Conservation (phyloP, 2,888 invertebrate genomes). For the Diarsia dahlii region DNA sequence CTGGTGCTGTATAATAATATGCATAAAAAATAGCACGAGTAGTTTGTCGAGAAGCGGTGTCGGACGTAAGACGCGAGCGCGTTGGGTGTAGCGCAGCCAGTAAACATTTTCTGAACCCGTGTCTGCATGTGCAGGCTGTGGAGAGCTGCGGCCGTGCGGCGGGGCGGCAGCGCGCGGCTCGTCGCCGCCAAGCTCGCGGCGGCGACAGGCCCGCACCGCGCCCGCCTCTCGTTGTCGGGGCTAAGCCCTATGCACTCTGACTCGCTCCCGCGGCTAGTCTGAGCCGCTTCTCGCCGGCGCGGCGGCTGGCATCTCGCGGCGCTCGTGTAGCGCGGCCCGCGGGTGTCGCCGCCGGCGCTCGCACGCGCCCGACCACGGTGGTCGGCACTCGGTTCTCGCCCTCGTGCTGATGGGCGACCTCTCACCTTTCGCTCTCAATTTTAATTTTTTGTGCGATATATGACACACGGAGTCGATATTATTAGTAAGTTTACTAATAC, state of each 20-base stretch:
- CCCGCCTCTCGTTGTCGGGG: constrained; percentile 84
- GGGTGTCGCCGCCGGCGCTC: constrained; percentile 67
- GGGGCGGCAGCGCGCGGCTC: constrained; percentile 77
- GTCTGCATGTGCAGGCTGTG: constrained; percentile 90
- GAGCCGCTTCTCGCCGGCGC: constrained; percentile 86
- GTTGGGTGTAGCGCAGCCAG: constrained; percentile 60
- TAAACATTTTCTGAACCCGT: constrained; percentile 77
- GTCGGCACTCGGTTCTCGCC: constrained; percentile 76
- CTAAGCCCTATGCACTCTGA: constrained; percentile 83
- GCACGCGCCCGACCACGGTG: constrained; percentile 68
- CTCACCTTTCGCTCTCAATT: constrained; percentile 79
- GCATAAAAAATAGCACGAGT: constrained; percentile 56
- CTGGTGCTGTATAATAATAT: constrained; percentile 61
- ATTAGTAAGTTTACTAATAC: constrained; percentile 85
- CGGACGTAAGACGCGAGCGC: constrained; percentile 75
- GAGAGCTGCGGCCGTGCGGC: constrained; percentile 83
- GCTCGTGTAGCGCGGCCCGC: constrained; percentile 65
- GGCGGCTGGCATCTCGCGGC: constrained; percentile 71
- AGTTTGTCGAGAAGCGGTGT: constrained; percentile 83
- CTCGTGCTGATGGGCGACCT: constrained; percentile 77
- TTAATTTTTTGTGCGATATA: constrained; percentile 77
- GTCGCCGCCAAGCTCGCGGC: constrained; percentile 68
- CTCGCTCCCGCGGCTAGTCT: constrained; percentile 86
- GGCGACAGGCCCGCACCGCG: constrained; percentile 75
- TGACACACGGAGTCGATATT: constrained; percentile 73